Evolutionary conservation across 30 jellyfish, hydroid and myxozoan species (phyloP), one percentile per base, ranked within the genome.

Genomic region (Morbakka virulenta): DNA sequence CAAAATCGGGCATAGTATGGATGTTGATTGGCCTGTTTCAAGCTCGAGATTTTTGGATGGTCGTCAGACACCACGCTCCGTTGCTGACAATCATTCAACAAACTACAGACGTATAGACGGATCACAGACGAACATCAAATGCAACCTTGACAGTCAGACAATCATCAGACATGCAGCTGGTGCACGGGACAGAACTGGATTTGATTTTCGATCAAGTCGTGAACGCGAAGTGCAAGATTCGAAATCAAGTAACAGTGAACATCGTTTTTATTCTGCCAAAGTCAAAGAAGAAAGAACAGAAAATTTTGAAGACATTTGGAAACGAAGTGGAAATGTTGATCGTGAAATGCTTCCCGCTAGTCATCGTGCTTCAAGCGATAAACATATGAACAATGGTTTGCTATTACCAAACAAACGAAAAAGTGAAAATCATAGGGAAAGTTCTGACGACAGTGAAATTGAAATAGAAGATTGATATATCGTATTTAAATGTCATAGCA

Each of bases 371-470:
- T 17, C 9, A 41, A 9, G 17, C 57, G 57, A 41, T 9, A 41
- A 41, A 17, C 57, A 9, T 6, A 6, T 41, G 17, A 41, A 41
- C 17, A 17, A 41, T 17, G 17, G 13, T 6, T 41, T 6, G 9
- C 13, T 41, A 6, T 17, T 41, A 41, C 57, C 57, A 41, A 41
- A 9, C 9, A 41, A 41, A 41, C 57, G 57, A 50, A 52, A 73
- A 41, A 48, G 32, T 21, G 90, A 62, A 69, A 87, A 85, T 34
- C 75, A 34, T 12, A 32, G 66, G 28, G 95, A 85, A 73, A 85
- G 83, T 6, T 76, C 89, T 1, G 95, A 85, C 41, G 89, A 85
- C 4, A 85, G 95, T 69, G 95, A 85, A 49, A 82, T 85, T 51
- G 95, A 85, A 76, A 77, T 85, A 34, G 95, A 85, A 67, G 67